Conservation (phyloP, 2,113 vertebrate genomes). For the Ploceus nigricollis region DNA sequence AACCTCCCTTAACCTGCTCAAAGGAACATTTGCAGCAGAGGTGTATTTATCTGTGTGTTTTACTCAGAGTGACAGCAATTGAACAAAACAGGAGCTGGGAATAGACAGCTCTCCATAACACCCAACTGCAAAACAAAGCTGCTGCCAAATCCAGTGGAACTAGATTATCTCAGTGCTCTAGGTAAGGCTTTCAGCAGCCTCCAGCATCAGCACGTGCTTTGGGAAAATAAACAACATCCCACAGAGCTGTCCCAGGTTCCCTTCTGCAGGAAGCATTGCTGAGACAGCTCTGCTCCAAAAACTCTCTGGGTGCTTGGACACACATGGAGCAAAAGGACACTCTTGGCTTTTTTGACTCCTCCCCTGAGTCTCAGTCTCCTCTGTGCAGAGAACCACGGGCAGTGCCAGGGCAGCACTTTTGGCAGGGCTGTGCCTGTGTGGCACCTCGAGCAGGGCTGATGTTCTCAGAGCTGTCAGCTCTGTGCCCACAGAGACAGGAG, state of each 20-base stretch:
- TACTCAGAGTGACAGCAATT: not conserved
- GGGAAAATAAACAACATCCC: accelerated
- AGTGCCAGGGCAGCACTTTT: not conserved
- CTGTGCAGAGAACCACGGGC: not conserved
- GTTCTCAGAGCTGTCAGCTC: not conserved
- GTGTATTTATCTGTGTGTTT: not conserved
- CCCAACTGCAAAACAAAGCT: not conserved
- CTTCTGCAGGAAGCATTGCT: not conserved
- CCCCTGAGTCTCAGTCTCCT: not conserved
- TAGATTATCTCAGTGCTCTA: not conserved
- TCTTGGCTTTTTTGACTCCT: not conserved
- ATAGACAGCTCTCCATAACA: not conserved
- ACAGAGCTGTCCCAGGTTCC: not conserved
- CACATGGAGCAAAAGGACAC: not conserved
- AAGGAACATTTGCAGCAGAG: not conserved
- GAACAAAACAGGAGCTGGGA: not conserved
- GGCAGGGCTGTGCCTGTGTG: not conserved
- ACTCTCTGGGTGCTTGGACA: not conserved
- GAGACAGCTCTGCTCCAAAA: not conserved
- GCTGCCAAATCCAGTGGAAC: not conserved
- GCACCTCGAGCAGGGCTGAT: not conserved
- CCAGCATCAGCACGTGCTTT: not conserved
- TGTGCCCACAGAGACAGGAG: not conserved
- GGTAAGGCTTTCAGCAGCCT: not conserved
- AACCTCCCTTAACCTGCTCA: not conserved